Evolutionary conservation across 2,888 invertebrate genomes (phyloP), one percentile per base, ranked within the genome.

Genomic region (Pristionchus japonicus): DNA sequence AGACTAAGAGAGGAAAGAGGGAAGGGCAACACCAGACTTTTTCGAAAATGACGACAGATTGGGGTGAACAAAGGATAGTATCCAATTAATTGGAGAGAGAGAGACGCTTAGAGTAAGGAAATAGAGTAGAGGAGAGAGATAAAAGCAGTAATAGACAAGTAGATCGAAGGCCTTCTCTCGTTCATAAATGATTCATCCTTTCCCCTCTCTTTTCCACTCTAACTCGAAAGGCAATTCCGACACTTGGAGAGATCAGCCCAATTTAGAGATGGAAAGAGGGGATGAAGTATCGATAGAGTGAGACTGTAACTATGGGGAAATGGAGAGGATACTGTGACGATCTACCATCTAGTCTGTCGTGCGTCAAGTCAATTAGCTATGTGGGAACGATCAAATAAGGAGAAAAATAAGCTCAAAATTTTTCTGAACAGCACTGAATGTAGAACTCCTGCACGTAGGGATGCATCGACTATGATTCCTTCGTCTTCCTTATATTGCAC

Each of bases 1-100:
- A 49, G 40, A 74, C 23, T 31, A 20, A 15, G 20, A 31, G 1
- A 11, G 64, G 34, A 6, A 13, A 27, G 15, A 7, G 2, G 23
- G 31, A 17, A 13, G 13, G 6, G 34, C 31, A 17, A 3, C 17
- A 67, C 34, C 34, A 13, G 31, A 67, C 31, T 67, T 70, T 34
- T 74, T 74, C 31, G 40, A 74, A 74, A 40, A 74, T 37, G 70
- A 74, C 34, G 23, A 37, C 23, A 9, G 34, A 67, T 23, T 40
- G 70, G 23, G 34, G n/a, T n/a, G 20, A 40, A 74, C 70, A 74
- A 74, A 31, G 40, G 15, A 52, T 52, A 34, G 52, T 34, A 52
- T 80, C 34, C 34, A 83, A 83, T 83, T 49, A 83, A 83, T 52
- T 34, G 20, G 82, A 82, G 52, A 52, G 77, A 74, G 74, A 80